Base-by-base conservation (phyloP, 2,113 vertebrate genomes). In the Siniperca knerii region DNA sequence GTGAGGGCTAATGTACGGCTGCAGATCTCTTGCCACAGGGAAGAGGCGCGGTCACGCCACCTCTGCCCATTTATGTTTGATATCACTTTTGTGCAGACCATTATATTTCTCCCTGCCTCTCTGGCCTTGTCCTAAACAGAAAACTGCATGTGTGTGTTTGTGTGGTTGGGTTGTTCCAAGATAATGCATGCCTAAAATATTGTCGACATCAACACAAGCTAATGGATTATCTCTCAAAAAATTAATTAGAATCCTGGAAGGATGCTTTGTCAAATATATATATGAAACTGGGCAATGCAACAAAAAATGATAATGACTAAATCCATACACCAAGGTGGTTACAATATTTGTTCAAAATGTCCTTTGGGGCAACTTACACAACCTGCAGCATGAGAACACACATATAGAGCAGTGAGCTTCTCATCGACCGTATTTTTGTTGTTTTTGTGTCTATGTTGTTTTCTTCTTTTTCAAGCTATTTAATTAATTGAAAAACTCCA, bases 11-110 rank as follows among this genome's bases (percentile, higher is more conserved):
- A 21, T 44, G 37, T 68, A 15, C 15, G 7, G 20, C 42, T 62
- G 70, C 35, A 57, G 50, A 35, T 76, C 40, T 83, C 29, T 54
- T 40, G n/a, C 29, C 72, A 48, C 5, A 16, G 61, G 50, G 21
- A 71, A 62, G 79, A 83, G 40, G 21, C 77, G 70, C 72, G 67
- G 54, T 82, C 55, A 55, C 52, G 4, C 61, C 44, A 89, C 25
- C 76, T 66, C 79, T 74, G 80, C 44, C n/a, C 75, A 75, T 86
- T 87, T 65, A 61, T 8, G 20, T 62, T 76, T 55, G 37, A 50
- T 73, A 75, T 75, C 50, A 60, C 25, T 23, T 78, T 72, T 8
- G 4, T 42, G 33, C 6, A 46, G 44, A 11, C 25, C 52, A 48
- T 65, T 44, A 29, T 54, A 58, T 50, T 77, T 66, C 50, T 72